Evolutionary conservation across 1,140 invertebrate genomes (phyloP).

Genomic region (Phymastichus coffea): DNA sequence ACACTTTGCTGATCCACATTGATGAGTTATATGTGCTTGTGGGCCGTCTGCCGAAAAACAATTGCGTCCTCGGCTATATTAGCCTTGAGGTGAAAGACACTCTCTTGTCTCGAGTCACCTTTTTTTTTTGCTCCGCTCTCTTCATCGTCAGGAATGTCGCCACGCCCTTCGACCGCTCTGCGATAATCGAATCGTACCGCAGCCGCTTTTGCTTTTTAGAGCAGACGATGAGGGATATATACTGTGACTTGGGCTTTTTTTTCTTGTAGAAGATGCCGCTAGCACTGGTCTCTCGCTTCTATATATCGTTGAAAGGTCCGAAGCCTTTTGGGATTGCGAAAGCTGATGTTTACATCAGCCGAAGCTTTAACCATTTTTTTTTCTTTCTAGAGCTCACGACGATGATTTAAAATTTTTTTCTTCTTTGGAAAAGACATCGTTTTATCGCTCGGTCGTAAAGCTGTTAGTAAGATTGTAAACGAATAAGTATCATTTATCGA

Average conservation of each 20-base stretch:
- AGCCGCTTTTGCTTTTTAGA: not conserved
- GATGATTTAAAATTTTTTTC: constrained; percentile 13
- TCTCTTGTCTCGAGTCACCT: not conserved
- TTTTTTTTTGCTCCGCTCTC: not conserved
- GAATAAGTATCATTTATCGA: no score
- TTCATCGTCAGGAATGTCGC: not conserved
- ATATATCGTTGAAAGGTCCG: not conserved
- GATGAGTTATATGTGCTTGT: constrained; percentile 45
- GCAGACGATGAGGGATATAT: no score
- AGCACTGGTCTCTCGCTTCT: not conserved
- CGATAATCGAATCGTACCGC: not conserved
- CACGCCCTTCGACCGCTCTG: not conserved
- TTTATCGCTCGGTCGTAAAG: not conserved
- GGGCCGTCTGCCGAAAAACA: not conserved
- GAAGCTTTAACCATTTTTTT: not conserved
- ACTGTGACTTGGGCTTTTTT: no score
- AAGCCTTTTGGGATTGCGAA: constrained; percentile 6
- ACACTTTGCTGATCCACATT: constrained; percentile 41
- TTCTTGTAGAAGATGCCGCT: no score
- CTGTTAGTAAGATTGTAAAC: not conserved
- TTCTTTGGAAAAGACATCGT: constrained; percentile 5
- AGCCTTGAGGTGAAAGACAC: not conserved
- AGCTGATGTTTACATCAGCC: not conserved
- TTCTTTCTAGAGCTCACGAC: no score
- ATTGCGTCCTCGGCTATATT: constrained; percentile 2